These are phyloP conservation scores for Lysandra coridon DNA, from an alignment of 2,888 invertebrate species.

Conservation along the genomic window DNA sequence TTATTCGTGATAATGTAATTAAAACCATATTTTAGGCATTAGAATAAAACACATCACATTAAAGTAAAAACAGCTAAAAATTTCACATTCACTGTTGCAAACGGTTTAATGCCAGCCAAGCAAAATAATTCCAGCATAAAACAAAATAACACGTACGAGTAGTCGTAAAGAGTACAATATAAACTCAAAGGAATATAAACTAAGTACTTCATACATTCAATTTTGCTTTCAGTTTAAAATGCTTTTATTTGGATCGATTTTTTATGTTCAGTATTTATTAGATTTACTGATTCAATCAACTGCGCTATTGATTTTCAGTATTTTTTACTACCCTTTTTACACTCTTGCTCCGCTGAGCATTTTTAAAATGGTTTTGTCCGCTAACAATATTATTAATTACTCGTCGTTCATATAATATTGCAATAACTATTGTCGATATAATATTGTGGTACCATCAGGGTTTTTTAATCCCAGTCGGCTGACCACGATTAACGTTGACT, in stretches of 20 bases:
- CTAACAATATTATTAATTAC: not conserved
- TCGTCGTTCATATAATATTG: not conserved
- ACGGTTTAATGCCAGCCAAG: constrained; percentile 43
- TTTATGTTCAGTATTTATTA: not conserved
- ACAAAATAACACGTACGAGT: constrained; percentile 60
- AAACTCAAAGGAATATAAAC: constrained; percentile 56
- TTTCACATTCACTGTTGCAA: constrained; percentile 28
- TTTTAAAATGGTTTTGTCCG: not conserved
- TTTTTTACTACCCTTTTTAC: not conserved
- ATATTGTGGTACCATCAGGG: too few relatives aligned
- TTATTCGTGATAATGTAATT: not conserved
- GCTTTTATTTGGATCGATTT: constrained; percentile 31
- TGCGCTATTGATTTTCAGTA: not conserved
- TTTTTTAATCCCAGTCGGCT: too few relatives aligned
- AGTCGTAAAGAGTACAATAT: constrained; percentile 60
- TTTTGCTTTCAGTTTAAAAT: constrained; percentile 58
- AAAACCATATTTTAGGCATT: not conserved
- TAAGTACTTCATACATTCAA: constrained; percentile 65
- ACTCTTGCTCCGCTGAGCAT: not conserved
- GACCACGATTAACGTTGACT: too few relatives aligned
- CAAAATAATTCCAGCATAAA: constrained; percentile 56
- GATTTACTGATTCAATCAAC: not conserved
- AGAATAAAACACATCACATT: not conserved
- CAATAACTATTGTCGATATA: too few relatives aligned
- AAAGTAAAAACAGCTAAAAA: constrained; percentile 1